Conservation (phyloP, 1,140 invertebrate species). For the Choristoneura fumiferana region DNA sequence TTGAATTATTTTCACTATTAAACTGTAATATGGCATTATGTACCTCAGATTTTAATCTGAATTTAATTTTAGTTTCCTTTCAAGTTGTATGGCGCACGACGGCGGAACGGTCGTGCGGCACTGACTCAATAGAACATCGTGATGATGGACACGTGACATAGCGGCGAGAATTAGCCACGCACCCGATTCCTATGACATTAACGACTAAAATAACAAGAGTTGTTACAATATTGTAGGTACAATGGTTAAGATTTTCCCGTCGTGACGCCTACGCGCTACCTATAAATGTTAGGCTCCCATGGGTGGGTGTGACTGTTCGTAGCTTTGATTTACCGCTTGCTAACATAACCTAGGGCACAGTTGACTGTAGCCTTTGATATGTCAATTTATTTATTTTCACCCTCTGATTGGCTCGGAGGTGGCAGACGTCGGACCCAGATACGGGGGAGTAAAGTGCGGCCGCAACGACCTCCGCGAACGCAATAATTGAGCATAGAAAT, state of each 20-base stretch:
- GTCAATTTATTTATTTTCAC: no score
- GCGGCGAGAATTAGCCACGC: conserved; percentile 22
- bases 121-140: conserved; percentile 32
- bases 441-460: conserved; percentile 56
- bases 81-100: conserved; percentile 28
- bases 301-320: no score
- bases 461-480: conserved; percentile 68
- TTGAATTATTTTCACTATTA: no score
- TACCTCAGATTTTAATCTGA: conserved; percentile 28
- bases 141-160: conserved; percentile 30
- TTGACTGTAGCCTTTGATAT: no score
- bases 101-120: conserved; percentile 27
- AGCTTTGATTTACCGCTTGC: no score
- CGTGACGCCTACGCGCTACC: no score
- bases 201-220: neutral
- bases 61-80: conserved; percentile 32
- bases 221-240: neutral
- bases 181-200: conserved; percentile 13
- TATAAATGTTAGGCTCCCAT: no score
- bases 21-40: conserved; percentile 18
- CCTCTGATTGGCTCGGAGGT: no score
- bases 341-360: no score
- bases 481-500: conserved; percentile 78
- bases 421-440: conserved; percentile 31
- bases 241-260: no score